Evolutionary conservation across 2,888 invertebrate species (phyloP).

Genomic region (Eustalomyia histrio): DNA sequence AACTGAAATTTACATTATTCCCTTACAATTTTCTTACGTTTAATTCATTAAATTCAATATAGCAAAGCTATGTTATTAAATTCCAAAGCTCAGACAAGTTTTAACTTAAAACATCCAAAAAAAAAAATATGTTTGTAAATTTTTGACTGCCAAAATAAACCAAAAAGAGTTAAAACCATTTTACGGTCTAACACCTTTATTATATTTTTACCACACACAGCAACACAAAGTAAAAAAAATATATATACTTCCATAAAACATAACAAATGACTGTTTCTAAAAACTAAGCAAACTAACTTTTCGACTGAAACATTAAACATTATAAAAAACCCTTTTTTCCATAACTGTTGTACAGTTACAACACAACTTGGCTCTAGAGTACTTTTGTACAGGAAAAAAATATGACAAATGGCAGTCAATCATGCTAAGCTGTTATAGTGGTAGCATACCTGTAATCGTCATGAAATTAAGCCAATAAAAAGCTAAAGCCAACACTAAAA

Average conservation of each 20-base stretch:
- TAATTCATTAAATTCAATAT: neutral
- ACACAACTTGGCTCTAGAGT: conserved; percentile 15
- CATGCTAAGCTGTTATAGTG: conserved; percentile 73
- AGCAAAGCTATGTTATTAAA: conserved; percentile 2
- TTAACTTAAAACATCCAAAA: neutral
- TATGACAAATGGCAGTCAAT: conserved; percentile 79
- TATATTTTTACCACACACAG: conserved; percentile 22
- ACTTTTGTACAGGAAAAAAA: conserved; percentile 60
- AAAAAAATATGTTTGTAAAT: neutral
- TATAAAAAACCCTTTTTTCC: conserved; percentile 55
- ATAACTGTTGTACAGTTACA: neutral
- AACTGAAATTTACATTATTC: too few relatives aligned
- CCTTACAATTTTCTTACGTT: neutral
- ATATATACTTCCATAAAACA: conserved; percentile 69
- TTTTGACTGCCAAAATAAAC: neutral
- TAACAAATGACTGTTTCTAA: conserved; percentile 72
- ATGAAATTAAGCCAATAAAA: conserved; percentile 66
- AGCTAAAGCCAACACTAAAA: conserved; percentile 53
- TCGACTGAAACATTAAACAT: conserved; percentile 63
- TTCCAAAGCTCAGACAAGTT: neutral
- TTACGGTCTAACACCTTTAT: conserved; percentile 63
- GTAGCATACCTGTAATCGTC: conserved; percentile 64
- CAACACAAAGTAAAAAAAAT: conserved; percentile 25
- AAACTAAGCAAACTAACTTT: conserved; percentile 71
- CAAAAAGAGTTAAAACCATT: conserved; percentile 42